Evolutionary conservation across 2,888 invertebrate genomes (phyloP).

Genomic region (Sesia bembeciformis): DNA sequence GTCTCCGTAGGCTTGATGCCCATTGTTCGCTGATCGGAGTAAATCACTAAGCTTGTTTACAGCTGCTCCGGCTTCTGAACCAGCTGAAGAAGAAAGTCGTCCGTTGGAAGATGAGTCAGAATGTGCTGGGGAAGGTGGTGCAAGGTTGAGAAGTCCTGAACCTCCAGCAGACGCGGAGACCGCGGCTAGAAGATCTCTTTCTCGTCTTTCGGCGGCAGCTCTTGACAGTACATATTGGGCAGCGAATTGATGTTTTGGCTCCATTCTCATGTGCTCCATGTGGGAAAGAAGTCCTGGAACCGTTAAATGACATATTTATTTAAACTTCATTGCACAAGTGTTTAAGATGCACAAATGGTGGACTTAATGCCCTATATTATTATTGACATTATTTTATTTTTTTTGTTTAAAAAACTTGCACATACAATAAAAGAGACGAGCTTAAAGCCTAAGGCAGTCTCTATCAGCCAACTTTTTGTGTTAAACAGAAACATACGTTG

Average conservation of each 20-base stretch:
- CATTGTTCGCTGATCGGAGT: slow-evolving; percentile 78
- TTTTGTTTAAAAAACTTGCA: too few relatives aligned
- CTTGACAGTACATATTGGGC: slow-evolving; percentile 93
- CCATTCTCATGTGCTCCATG: slow-evolving; percentile 98
- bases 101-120: slow-evolving; percentile 91
- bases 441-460: too few relatives aligned
- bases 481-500: too few relatives aligned
- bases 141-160: slow-evolving; percentile 78
- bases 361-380: too few relatives aligned
- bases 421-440: too few relatives aligned
- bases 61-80: slow-evolving; percentile 80
- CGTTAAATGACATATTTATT: background rate
- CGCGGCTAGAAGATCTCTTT: slow-evolving; percentile 84
- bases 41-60: slow-evolving; percentile 76
- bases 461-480: too few relatives aligned
- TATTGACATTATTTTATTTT: too few relatives aligned
- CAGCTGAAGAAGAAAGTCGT: slow-evolving; percentile 85
- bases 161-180: slow-evolving; percentile 78
- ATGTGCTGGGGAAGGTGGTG: slow-evolving; percentile 89
- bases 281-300: slow-evolving; percentile 89
- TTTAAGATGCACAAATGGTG: too few relatives aligned
- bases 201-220: slow-evolving; percentile 92
- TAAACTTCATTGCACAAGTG: too few relatives aligned
- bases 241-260: slow-evolving; percentile 96
- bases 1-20: slow-evolving; percentile 77